Evolutionary conservation across 2,888 invertebrate species (phyloP).

Genomic region (Saturnia japonica): DNA sequence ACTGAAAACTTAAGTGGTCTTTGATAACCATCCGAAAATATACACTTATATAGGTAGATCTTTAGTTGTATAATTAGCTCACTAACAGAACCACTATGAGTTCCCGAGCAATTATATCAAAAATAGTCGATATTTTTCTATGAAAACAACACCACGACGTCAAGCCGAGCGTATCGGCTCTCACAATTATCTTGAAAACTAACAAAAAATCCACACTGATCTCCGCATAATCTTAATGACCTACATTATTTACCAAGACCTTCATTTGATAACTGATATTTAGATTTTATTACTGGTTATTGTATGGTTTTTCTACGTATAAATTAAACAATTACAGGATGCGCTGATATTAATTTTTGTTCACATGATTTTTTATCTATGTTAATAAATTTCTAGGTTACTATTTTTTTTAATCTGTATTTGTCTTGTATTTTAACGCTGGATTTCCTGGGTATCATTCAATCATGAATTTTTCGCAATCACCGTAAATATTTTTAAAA

Average conservation of each 20-base stretch:
- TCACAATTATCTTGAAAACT: constrained; percentile 45
- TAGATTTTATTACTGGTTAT: constrained; percentile 10
- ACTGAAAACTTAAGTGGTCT: no score
- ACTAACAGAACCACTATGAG: no score
- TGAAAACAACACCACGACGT: constrained; percentile 24
- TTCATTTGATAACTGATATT: constrained; percentile 30
- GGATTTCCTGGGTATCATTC: not conserved
- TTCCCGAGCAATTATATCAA: not conserved
- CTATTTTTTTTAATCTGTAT: not conserved
- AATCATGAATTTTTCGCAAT: not conserved
- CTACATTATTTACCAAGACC: constrained; percentile 50
- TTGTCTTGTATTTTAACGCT: not conserved
- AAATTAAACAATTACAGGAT: constrained; percentile 24
- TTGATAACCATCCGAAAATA: no score
- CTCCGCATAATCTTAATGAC: constrained; percentile 44
- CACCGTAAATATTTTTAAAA: no score
- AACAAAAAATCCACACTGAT: constrained; percentile 44
- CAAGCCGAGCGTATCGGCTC: constrained; percentile 40
- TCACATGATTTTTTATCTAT: constrained; percentile 16
- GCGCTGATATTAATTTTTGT: constrained; percentile 11
- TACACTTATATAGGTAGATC: no score
- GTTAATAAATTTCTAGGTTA: not conserved
- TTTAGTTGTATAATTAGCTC: no score
- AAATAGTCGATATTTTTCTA: not conserved
- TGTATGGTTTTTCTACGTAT: constrained; percentile 9